phyloP scores from a whole-genome alignment of 2,888 invertebrate species.

The Notocelia uddmanniana region DNA sequence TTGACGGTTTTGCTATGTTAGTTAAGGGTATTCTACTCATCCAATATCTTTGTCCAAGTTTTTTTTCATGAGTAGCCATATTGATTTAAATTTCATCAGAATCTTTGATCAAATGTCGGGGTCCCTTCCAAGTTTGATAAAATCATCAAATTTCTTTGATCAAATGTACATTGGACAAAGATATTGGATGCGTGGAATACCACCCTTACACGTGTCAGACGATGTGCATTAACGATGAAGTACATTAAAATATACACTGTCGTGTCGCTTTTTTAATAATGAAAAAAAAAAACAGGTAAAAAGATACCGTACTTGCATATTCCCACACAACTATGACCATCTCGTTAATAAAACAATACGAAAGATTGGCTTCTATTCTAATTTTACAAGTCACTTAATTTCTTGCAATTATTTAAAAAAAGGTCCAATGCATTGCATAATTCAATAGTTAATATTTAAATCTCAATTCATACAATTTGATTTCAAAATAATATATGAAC shows the following conservation, averaged over 20 bases:
- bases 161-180: too few species aligned
- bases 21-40: too few species aligned
- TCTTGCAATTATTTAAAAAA: background rate
- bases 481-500: constrained; percentile 16
- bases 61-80: too few species aligned
- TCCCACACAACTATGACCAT: background rate
- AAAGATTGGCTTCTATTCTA: constrained; percentile 7
- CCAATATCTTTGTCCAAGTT: too few species aligned
- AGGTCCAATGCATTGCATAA: background rate
- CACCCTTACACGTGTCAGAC: too few species aligned
- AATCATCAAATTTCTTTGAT: too few species aligned
- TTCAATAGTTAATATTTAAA: background rate
- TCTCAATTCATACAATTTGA: background rate
- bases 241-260: background rate
- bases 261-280: background rate
- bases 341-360: constrained; percentile 1
- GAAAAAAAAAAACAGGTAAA: background rate
- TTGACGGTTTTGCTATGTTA: too few species aligned
- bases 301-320: background rate
- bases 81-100: too few species aligned
- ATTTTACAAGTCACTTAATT: background rate
- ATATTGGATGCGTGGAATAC: too few species aligned
- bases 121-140: too few species aligned
- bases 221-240: background rate
- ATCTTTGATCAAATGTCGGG: too few species aligned